Base-by-base conservation (phyloP, 2,888 invertebrate genomes). In the Agonopterix arenella region DNA sequence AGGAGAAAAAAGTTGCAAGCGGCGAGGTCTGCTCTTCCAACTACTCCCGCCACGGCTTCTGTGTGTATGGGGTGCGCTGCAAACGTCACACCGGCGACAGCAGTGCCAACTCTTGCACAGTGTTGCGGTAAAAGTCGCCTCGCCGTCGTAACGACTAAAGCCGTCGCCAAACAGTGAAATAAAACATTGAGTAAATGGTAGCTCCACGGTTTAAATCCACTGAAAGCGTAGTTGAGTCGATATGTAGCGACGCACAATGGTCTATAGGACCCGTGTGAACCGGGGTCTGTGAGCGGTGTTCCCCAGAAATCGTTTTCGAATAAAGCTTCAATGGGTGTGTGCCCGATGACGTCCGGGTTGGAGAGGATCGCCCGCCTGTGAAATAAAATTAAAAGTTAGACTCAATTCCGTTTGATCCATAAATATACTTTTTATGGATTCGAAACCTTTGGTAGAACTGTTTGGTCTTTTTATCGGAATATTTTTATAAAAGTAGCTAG, bases 221-320 rank as follows among this genome's bases (percentile, higher is more conserved):
- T 94, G 57, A 93, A 90, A 55, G 95, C 90, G 81, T 93, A 92
- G 90, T 97, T 97, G 60, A 96, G 90, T 63, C 97, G 93, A 90
- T 96, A 97, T 61, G 96, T 94, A 57, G 96, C 93, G 59, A 96
- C 96, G 78, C 96, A 96, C 65, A 99, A 90, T 47, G 98, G 98
- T 38, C 99, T 92, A 90, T 98, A 99, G 50, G 98, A 98, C 70
- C 98, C 98, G 90, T 99, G 98, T 10, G 98, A 98, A 48, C 98
- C 98, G 58, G 94, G 93, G 88, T 97, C 97, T 62, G 92, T 93
- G 66, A 99, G 90, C 52, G 98, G 96, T 43, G 98, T 98, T 47
- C 98, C 99, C 99, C 99, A 99, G 89, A 98, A 99, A 90, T 99
- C 98, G 89, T 98, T 95, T 79, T 92, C 92, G 74, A 98, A 93